Conservation (phyloP, 2,113 vertebrate species). For the Megatriorchis doriae region DNA sequence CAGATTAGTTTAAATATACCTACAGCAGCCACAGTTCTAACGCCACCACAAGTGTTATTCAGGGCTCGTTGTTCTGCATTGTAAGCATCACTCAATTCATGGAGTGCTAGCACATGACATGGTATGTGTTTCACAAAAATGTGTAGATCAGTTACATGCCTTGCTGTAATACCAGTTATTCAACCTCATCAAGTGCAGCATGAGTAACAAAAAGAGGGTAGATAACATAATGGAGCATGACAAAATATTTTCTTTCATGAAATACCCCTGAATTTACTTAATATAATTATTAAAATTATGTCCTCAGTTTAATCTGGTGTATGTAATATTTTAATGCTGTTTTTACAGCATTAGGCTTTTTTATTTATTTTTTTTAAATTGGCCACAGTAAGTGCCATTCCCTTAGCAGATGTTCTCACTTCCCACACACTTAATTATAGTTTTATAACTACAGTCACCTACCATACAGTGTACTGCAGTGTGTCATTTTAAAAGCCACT, state of each 20-base stretch:
- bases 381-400: not conserved
- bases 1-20: not conserved
- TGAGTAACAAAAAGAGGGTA: not conserved
- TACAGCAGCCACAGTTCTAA: not conserved
- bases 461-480: not conserved
- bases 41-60: not conserved
- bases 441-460: not conserved
- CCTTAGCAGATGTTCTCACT: constrained; percentile 3
- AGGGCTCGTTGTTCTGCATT: not conserved
- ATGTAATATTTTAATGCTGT: not conserved
- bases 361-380: not conserved
- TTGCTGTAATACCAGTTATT: not conserved
- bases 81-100: not conserved
- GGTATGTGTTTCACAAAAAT: constrained; percentile 12
- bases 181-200: not conserved
- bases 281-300: not conserved
- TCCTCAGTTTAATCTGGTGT: not conserved
- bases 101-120: not conserved
- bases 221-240: not conserved
- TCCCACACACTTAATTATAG: not conserved
- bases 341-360: not conserved
- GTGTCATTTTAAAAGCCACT: not conserved
- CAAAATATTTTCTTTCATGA: not conserved
- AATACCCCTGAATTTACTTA: not conserved
- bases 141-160: not conserved